Conservation (phyloP, 2,888 invertebrate species). For the Portevinia maculata region DNA sequence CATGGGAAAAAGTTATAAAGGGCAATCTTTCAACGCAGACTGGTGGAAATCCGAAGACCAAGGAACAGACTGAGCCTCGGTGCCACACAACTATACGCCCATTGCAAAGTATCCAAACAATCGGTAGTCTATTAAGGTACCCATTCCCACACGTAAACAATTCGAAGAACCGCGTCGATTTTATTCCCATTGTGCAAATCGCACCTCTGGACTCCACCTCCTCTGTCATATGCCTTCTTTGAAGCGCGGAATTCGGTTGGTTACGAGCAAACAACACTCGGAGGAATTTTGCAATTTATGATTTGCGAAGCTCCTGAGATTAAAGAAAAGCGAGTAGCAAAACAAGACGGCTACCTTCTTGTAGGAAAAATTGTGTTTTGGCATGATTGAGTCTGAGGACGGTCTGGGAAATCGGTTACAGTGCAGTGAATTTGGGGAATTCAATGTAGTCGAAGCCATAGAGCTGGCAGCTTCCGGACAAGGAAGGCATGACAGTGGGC, state of each 20-base stretch:
- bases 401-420: conserved; percentile 64
- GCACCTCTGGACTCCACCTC: conserved; percentile 1
- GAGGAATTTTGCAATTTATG: conserved; percentile 70
- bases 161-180: conserved; percentile 49
- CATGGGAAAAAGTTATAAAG: conserved; percentile 2
- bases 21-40: conserved; percentile 15
- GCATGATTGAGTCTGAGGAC: conserved; percentile 43
- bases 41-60: conserved; percentile 13
- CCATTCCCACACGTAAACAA: conserved; percentile 69
- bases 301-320: conserved; percentile 57
- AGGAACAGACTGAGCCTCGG: conserved; percentile 2
- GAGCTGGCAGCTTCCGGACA: conserved; percentile 57
- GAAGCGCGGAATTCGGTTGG: conserved; percentile 52
- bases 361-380: conserved; percentile 18
- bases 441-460: conserved; percentile 43
- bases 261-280: conserved; percentile 63
- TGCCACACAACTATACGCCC: conserved; percentile 14
- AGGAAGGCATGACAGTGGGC: background rate
- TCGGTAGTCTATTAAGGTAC: conserved; percentile 56
- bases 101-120: conserved; percentile 36
- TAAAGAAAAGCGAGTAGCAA: conserved; percentile 10
- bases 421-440: conserved; percentile 65
- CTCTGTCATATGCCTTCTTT: conserved; percentile 24
- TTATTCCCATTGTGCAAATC: conserved; percentile 60
- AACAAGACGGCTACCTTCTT: too few relatives aligned